These are phyloP conservation scores for Eudemis profundana DNA, from an alignment of 2,888 invertebrate genomes.

Conservation along the genomic window DNA sequence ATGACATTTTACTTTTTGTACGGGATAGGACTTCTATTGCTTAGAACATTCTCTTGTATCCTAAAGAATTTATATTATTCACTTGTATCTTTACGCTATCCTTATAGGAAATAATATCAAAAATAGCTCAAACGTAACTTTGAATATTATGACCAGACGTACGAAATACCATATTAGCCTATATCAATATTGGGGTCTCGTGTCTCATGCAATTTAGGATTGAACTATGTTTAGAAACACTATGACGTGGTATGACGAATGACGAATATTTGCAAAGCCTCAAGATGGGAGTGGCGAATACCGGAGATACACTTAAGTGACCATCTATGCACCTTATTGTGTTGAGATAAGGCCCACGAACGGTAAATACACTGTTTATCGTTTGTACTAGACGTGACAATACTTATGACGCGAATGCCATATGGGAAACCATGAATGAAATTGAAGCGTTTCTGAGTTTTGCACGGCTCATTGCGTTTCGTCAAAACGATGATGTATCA, in stretches of 20 bases:
- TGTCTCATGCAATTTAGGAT: constrained; percentile 5
- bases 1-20: no score
- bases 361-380: no score
- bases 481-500: not conserved
- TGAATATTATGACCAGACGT: not conserved
- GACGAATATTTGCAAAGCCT: constrained; percentile 35
- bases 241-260: constrained; percentile 20
- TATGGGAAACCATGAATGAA: constrained; percentile 11
- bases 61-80: no score
- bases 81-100: not conserved
- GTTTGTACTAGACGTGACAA: constrained; percentile 11
- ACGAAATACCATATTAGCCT: constrained; percentile 19
- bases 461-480: constrained; percentile 14
- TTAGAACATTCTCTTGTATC: no score
- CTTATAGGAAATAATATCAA: constrained; percentile 12
- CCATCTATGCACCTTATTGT: no score
- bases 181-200: constrained; percentile 26
- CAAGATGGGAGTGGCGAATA: constrained; percentile 18
- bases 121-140: constrained; percentile 28
- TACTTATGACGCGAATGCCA: constrained; percentile 31
- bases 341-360: no score
- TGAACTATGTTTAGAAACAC: constrained; percentile 1
- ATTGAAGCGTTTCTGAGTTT: constrained; percentile 20
- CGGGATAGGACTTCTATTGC: no score
- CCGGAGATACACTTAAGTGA: no score